Conservation (phyloP, 2,113 vertebrate species). For the Acanthisitta chloris region DNA sequence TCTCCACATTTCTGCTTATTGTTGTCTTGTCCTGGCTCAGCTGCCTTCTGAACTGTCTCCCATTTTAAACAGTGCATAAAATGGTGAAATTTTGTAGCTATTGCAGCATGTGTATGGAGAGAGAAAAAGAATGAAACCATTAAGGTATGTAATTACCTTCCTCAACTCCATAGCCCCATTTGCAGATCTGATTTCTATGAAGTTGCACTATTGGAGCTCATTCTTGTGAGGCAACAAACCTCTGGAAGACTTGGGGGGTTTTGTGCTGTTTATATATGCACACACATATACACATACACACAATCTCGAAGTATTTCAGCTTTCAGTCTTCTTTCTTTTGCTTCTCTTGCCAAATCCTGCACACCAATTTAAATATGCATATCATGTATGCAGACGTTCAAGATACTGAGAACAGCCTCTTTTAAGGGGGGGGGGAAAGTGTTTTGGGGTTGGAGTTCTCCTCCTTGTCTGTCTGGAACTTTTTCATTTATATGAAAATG, state of each 20-base stretch:
- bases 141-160: neutral
- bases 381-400: neutral
- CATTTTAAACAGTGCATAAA: neutral
- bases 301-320: neutral
- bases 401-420: neutral
- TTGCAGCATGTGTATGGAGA: neutral
- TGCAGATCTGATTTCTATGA: neutral
- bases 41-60: neutral
- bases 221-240: neutral
- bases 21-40: neutral
- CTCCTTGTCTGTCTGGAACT: neutral
- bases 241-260: rapidly evolving
- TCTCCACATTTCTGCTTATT: neutral
- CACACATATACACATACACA: rapidly evolving
- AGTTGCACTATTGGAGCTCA: neutral
- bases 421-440: neutral
- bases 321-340: neutral
- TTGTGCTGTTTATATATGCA: neutral
- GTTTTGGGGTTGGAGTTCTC: neutral
- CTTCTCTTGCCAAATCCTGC: neutral
- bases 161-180: neutral
- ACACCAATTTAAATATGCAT: neutral
- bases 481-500: neutral
- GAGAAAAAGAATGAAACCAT: neutral
- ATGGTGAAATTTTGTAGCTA: neutral